Conservation (phyloP, 2,888 invertebrate species). For the Empis stercorea region DNA sequence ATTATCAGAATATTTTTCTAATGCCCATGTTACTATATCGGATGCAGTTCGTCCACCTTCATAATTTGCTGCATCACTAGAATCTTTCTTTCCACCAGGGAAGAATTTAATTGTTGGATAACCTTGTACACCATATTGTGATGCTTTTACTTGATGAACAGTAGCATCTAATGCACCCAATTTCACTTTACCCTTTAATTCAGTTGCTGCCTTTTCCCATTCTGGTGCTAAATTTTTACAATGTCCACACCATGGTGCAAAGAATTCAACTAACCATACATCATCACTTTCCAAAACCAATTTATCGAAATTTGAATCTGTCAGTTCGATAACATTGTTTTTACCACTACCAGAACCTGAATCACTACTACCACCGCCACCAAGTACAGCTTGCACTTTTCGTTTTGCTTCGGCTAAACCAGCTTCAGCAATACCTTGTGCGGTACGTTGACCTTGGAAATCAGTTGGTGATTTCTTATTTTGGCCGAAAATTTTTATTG, state of each 20-base stretch:
- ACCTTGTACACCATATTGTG: conserved; percentile 76
- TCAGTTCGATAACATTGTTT: conserved; percentile 70
- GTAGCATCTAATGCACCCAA: conserved; percentile 95
- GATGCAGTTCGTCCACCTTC: conserved; percentile 81
- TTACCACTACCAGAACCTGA: conserved; percentile 14
- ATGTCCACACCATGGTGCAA: conserved; percentile 94
- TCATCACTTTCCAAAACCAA: conserved; percentile 85
- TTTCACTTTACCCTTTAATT: conserved; percentile 93
- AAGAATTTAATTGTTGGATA: conserved; percentile 97
- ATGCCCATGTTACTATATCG: conserved; percentile 85
- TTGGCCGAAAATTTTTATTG: conserved; percentile 84
- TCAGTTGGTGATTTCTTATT: conserved; percentile 74
- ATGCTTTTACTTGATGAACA: conserved; percentile 67
- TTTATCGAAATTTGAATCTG: conserved; percentile 91
- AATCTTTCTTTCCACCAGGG: conserved; percentile 56
- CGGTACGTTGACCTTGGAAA: conserved; percentile 73
- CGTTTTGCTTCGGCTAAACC: conserved; percentile 65
- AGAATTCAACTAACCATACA: conserved; percentile 96
- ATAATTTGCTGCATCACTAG: conserved; percentile 65
- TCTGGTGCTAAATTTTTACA: conserved; percentile 94
- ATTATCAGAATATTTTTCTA: conserved; percentile 74
- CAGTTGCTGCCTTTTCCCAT: conserved; percentile 88
- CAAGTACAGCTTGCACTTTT: conserved; percentile 57
- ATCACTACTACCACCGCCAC: conserved; percentile 25
- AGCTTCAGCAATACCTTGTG: conserved; percentile 73